Base-by-base conservation (phyloP, 2,113 vertebrate genomes). In the Balaeniceps rex region DNA sequence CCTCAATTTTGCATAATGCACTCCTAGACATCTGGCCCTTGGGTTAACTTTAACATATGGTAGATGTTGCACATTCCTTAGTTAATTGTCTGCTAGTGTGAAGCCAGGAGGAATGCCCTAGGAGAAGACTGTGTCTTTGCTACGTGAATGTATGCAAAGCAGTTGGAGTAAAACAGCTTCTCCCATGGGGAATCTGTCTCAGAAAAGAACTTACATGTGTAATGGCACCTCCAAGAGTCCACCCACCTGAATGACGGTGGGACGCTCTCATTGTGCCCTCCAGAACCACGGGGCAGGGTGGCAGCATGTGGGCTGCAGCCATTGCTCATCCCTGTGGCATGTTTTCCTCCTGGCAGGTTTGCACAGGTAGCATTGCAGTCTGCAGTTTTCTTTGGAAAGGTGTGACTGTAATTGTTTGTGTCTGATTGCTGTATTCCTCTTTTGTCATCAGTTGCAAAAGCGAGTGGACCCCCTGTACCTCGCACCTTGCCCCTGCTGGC, bases 391-490 rank as follows among this genome's bases (percentile, higher is more conserved):
- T 91, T 60, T 57, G 66, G 74, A 75, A 90, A 78, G 42, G 44
- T 29, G 61, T 84, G 84, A 72, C 89, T 64, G 33, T 70, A 34
- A 54, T 68, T 79, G 65, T 72, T 89, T 82, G 40, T 0, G 0
- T n/a, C n/a, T 87, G 63, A 74, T 84, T 66, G 38, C 16, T 44
- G 17, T 44, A 61, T 69, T 87, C 52, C 47, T 93, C 61, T 76
- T 75, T 44, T 6, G 8, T 76, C 47, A 79, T 4, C 40, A 23
- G 44, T 16, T 83, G 61, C 84, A 89, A 72, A 84, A 89, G 34
- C 3, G 1, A 76, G 61, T 1, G 4, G 51, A 24, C 8, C 6
- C 40, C 22, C 13, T 1, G 7, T 57, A 8, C 55, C 40, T 47
- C 7, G 2, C 38, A 26, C 38, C 18, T 42, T 38, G 47, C 25